phyloP scores from a whole-genome alignment of 2,113 vertebrate genomes.

The Anoplopoma fimbria region DNA sequence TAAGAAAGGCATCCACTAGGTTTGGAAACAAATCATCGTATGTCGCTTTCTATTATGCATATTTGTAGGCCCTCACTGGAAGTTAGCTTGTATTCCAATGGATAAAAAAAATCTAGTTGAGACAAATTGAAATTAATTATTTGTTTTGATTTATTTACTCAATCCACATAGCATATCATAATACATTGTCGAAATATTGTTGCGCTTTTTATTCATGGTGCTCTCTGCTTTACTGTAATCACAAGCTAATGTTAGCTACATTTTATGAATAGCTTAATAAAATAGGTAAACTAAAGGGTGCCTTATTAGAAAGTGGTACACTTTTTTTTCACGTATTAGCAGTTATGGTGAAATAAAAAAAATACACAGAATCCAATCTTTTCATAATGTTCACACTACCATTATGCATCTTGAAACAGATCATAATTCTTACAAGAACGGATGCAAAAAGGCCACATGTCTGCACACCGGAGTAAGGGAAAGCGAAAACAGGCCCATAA shows the following conservation, averaged over 20 bases:
- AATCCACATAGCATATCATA: background rate
- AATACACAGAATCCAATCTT: constrained; percentile 7
- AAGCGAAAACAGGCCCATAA: constrained; percentile 56
- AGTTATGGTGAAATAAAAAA: constrained; percentile 9
- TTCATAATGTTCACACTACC: constrained; percentile 9
- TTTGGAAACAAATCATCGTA: background rate
- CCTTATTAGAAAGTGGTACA: background rate
- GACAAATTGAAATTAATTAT: background rate
- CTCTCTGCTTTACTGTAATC: background rate
- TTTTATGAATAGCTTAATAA: background rate
- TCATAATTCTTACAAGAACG: constrained; percentile 24
- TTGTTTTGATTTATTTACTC: background rate
- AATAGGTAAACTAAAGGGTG: background rate
- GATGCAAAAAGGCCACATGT: constrained; percentile 26
- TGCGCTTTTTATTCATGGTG: background rate
- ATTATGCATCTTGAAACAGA: constrained; percentile 11
- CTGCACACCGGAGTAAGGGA: constrained; percentile 16
- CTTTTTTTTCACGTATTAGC: background rate
- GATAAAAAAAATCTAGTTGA: background rate
- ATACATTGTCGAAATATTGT: background rate
- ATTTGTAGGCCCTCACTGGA: background rate
- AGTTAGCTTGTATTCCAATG: no score
- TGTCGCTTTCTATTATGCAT: background rate
- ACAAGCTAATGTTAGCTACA: background rate
- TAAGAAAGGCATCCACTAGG: background rate